Conservation (phyloP, 2,113 vertebrate species). For the Sialia sialis region DNA sequence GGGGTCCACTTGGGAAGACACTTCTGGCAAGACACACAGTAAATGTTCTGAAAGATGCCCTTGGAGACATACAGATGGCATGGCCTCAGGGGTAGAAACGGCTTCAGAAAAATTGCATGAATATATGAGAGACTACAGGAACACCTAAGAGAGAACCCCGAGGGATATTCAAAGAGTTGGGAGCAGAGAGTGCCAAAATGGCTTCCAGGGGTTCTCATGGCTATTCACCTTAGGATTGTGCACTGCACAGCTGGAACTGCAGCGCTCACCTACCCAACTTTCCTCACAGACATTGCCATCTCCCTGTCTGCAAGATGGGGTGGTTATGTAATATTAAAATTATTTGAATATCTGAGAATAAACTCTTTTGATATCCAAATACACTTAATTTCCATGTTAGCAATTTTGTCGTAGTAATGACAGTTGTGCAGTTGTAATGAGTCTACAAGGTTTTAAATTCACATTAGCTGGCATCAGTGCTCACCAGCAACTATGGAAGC, state of each 20-base stretch:
- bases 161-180: background rate
- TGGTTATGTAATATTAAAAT: background rate
- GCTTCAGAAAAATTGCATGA: background rate
- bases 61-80: background rate
- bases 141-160: background rate
- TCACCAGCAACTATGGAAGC: background rate
- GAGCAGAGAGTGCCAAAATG: background rate
- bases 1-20: background rate
- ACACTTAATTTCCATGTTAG: background rate
- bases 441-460: background rate
- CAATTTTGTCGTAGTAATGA: background rate
- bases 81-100: background rate
- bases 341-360: background rate
- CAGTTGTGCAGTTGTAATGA: background rate
- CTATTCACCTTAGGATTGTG: background rate
- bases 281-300: background rate
- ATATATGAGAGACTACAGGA: background rate
- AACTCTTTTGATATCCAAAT: background rate
- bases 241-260: background rate
- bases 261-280: background rate
- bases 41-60: background rate
- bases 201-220: background rate
- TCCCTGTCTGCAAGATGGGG: background rate
- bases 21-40: background rate
- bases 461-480: background rate